These are phyloP conservation scores for Carterocephalus palaemon DNA, from an alignment of 2,888 invertebrate species.

Conservation along the genomic window DNA sequence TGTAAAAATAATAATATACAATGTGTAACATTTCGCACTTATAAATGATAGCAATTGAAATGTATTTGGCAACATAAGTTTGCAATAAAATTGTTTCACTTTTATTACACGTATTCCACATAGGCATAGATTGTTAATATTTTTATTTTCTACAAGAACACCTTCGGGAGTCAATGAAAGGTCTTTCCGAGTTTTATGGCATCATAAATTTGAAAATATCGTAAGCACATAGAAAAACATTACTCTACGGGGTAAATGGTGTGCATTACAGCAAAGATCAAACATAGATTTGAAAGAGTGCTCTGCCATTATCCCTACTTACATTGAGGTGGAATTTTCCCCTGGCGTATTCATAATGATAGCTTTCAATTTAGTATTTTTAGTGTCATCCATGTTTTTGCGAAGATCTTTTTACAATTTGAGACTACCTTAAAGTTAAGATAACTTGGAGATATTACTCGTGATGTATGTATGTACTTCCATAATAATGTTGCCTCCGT, in stretches of 20 bases:
- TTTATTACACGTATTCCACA: constrained; percentile 20
- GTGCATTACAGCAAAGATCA: constrained; percentile 34
- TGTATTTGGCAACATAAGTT: background rate
- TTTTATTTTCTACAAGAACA: constrained; percentile 33
- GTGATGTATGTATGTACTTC: no score
- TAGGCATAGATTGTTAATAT: constrained; percentile 26
- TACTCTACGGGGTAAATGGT: constrained; percentile 38
- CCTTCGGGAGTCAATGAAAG: constrained; percentile 36
- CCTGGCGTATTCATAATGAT: constrained; percentile 12
- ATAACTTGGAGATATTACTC: no score
- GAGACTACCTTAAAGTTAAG: no score
- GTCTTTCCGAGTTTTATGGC: constrained; percentile 35
- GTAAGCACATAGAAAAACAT: constrained; percentile 41
- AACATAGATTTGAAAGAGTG: constrained; percentile 27
- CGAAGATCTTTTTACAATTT: no score
- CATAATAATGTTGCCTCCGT: no score
- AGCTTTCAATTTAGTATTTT: no score
- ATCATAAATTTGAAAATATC: constrained; percentile 44
- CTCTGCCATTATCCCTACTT: constrained; percentile 23
- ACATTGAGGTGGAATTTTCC: constrained; percentile 18
- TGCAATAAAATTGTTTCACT: constrained; percentile 7
- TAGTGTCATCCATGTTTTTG: no score
- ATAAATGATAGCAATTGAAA: no score
- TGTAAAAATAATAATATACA: no score
- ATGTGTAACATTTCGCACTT: no score